phyloP scores from a whole-genome alignment of 2,113 vertebrate species.

The Todiramphus chloris region DNA sequence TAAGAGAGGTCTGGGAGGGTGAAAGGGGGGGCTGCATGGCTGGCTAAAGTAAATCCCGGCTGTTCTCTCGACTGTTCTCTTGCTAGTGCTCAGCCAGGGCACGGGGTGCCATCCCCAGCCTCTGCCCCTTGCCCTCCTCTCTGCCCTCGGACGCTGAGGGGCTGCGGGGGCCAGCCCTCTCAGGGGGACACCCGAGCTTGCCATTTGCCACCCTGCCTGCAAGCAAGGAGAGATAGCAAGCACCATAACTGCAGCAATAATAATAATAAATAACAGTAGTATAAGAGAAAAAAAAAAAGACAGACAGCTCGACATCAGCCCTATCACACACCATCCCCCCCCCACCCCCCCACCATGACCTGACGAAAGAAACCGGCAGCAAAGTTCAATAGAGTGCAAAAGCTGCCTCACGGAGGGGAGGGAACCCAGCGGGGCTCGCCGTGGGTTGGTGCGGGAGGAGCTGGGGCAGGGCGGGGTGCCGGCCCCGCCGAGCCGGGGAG shows the following conservation, averaged over 20 bases:
- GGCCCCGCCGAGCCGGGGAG: neutral
- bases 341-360: neutral
- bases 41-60: neutral
- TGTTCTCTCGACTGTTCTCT: neutral
- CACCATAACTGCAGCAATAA: neutral
- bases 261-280: neutral
- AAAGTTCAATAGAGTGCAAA: neutral
- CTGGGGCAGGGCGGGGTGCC: neutral
- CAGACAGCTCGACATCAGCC: neutral
- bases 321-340: neutral
- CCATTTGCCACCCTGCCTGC: neutral
- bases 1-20: neutral
- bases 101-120: neutral
- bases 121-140: neutral
- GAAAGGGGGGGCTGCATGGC: neutral
- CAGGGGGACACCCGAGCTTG: neutral
- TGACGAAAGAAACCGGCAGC: neutral
- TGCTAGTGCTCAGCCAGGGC: neutral
- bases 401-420: neutral
- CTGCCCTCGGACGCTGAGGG: neutral
- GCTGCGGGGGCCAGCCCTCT: neutral
- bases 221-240: neutral
- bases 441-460: neutral
- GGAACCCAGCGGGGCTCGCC: neutral
- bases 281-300: accelerated